A percentile compares a stretch with the other conserved stretches of the same genome.
phyloP scores from a whole-genome alignment of 2,797 vertebrate species.

The Pagetopsis macropterus region DNA sequence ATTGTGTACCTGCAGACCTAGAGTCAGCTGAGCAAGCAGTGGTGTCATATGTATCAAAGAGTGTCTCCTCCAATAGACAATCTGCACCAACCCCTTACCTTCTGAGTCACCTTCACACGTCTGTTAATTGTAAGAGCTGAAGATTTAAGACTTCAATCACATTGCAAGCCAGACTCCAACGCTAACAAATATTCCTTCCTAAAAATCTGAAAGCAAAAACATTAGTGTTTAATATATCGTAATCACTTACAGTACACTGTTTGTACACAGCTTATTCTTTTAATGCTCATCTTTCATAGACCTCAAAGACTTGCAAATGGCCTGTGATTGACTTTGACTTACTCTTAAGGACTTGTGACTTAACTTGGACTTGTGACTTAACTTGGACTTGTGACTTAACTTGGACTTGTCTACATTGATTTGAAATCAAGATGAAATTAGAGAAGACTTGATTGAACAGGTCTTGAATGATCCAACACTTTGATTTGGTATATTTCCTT shows the following conservation, averaged over 20 bases:
- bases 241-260: not conserved
- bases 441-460: not conserved
- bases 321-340: not conserved
- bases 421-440: not conserved
- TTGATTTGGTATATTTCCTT: not conserved
- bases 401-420: not conserved
- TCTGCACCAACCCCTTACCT: not conserved
- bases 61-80: conserved; percentile 15
- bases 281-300: not conserved
- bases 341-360: no score
- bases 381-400: not conserved
- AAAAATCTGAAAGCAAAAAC: not conserved
- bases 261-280: not conserved
- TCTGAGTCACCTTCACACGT: not conserved
- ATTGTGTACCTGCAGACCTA: conserved; percentile 11
- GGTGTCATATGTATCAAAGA: conserved; percentile 22
- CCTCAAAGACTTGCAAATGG: not conserved
- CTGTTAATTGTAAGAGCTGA: not conserved
- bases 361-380: not conserved
- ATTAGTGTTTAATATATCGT: not conserved
- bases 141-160: not conserved
- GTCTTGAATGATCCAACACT: no score
- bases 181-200: not conserved
- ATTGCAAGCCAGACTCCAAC: not conserved
- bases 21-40: conserved; percentile 7